A percentile compares a stretch with the other conserved stretches of the same genome.
Evolutionary conservation across 2,797 vertebrate genomes (phyloP).

Genomic region (Triplophysa bombifrons): DNA sequence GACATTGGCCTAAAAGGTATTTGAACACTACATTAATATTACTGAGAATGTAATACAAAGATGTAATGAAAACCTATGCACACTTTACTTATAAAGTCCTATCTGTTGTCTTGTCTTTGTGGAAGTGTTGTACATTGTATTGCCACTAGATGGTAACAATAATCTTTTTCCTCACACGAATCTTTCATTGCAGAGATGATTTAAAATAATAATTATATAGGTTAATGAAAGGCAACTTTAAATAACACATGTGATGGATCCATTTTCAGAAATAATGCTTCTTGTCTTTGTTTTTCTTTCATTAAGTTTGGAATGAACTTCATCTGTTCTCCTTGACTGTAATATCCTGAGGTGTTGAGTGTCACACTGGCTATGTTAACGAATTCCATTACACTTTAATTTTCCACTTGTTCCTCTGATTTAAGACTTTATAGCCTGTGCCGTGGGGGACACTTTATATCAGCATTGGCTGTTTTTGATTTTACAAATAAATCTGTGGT

Average conservation of each 20-base stretch:
- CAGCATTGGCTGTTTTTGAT: not conserved
- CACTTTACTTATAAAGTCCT: not conserved
- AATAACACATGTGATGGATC: constrained; percentile 10
- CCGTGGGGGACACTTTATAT: not conserved
- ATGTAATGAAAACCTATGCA: not conserved
- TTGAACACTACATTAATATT: not conserved
- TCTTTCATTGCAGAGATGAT: not conserved
- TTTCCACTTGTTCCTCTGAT: constrained; percentile 1
- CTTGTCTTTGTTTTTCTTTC: constrained; percentile 47
- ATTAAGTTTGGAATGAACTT: constrained; percentile 34
- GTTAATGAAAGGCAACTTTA: constrained; percentile 3
- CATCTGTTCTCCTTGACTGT: not conserved
- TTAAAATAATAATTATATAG: constrained; percentile 7
- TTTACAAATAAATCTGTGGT: constrained; percentile 11
- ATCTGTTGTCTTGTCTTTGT: not conserved
- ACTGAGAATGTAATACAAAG: not conserved
- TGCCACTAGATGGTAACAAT: constrained; percentile 83
- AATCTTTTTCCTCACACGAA: constrained; percentile 55
- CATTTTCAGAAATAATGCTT: constrained; percentile 1
- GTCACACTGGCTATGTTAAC: constrained; percentile 30
- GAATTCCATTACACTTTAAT: constrained; percentile 16
- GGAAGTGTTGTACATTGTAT: constrained; percentile 60
- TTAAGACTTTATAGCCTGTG: not conserved
- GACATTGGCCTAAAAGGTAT: not conserved
- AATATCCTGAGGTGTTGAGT: constrained; percentile 38